Percentiles rank a stretch among this genome's conserved stretches.
These are phyloP conservation scores for Otolemur garnettii DNA, from an alignment of 2,113 vertebrate species.

Conservation along the genomic window DNA sequence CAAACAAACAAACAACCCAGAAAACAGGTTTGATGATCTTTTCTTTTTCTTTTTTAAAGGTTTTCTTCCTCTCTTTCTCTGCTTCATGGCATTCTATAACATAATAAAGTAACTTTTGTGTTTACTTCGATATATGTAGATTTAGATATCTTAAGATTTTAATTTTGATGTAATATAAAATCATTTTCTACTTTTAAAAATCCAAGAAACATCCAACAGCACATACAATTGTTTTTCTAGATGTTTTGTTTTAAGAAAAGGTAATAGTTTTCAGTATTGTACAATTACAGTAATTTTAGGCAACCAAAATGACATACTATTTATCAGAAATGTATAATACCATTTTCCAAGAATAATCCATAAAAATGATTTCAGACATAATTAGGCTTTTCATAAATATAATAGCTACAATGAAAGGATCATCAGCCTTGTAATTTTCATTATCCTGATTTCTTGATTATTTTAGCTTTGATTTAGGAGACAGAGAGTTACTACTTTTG, in stretches of 20 bases:
- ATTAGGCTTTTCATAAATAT: slow-evolving; percentile 37
- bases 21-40: background rate
- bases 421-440: background rate
- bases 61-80: background rate
- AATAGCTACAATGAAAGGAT: background rate
- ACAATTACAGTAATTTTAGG: background rate
- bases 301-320: slow-evolving; percentile 9
- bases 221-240: background rate
- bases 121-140: too few relatives aligned
- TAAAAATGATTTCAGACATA: background rate
- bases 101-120: background rate
- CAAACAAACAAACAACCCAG: background rate
- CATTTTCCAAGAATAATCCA: background rate
- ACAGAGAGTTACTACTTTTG: background rate
- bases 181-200: background rate
- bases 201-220: background rate
- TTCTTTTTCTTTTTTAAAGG: background rate
- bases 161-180: slow-evolving; percentile 8
- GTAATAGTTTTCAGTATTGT: background rate
- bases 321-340: background rate
- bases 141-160: slow-evolving; percentile 23
- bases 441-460: background rate
- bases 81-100: background rate
- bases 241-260: slow-evolving; percentile 5
- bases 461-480: background rate